These are phyloP conservation scores for Peromyscus attwateri DNA, from an alignment of 2,797 vertebrate genomes.

Conservation along the genomic window DNA sequence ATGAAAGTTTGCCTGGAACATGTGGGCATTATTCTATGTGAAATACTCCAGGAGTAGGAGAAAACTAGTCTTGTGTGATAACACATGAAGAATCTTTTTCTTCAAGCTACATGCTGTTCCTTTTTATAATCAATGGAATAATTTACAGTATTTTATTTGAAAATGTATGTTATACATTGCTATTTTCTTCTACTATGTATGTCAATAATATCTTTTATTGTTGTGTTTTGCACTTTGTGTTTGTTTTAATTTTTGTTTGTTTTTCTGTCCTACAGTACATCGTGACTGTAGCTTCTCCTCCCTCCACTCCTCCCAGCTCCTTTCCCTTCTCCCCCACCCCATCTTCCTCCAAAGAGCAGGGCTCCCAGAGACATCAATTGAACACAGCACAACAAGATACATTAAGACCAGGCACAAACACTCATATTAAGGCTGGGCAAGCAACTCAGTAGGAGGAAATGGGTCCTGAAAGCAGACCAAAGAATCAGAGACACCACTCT, in stretches of 20 bases:
- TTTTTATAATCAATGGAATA: not conserved
- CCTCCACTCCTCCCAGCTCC: accelerated
- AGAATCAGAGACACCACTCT: not conserved
- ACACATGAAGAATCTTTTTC: not conserved
- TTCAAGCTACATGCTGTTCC: not conserved
- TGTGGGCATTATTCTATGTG: not conserved
- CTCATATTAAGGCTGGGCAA: not conserved
- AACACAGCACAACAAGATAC: not conserved
- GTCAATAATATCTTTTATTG: not conserved
- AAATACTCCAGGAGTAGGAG: not conserved
- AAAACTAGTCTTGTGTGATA: not conserved
- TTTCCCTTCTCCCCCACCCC: not conserved
- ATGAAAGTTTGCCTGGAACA: too few species aligned
- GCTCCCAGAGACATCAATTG: not conserved
- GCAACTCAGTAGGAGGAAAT: not conserved
- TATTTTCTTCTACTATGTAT: not conserved
- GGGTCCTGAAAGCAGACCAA: not conserved
- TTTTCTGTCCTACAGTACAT: not conserved
- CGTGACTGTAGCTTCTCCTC: too few species aligned
- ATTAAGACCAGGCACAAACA: not conserved
- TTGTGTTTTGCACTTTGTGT: not conserved
- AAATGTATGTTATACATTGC: not conserved
- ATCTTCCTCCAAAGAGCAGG: not conserved
- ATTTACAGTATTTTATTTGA: not conserved
- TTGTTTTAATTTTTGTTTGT: not conserved